Evolutionary conservation across 2,888 invertebrate genomes (phyloP), one percentile per base, ranked within the genome.

Genomic region (Tetrapedia diversipes): DNA sequence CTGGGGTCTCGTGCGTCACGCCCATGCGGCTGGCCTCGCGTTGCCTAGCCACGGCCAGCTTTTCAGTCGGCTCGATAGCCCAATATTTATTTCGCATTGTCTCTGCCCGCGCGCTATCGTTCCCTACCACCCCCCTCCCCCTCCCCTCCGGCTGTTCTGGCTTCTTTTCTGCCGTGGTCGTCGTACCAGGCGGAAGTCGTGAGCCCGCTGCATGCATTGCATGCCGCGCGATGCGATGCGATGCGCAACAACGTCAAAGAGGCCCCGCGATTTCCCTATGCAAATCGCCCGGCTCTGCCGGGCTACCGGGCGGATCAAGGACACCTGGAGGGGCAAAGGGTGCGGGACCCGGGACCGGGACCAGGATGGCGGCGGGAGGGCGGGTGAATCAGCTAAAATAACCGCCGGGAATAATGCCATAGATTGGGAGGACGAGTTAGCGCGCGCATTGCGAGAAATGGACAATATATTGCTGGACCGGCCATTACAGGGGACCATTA

Each of bases 401-500:
- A 90, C 89, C 87, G 85, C 80, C 84, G 85, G 85, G 87, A 89
- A 85, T 89, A 89, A 89, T 88, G 87, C 73, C 81, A 79, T 83
- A 85, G 86, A 86, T 86, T 86, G 87, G 87, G 84, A 71, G 85
- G 85, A 80, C 81, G 85, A 87, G 87, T 86, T 86, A 87, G 86
- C 86, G 80, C 76, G 84, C 66, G 86, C 87, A 85, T 86, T 87
- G 87, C 88, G 88, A 88, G 89, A 89, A 90, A 89, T 87, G 87
- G 88, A 89, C 89, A 88, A 91, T 91, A 89, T 89, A 90, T 91
- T 87, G 90, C 87, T 84, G 88, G 86, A 76, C 68, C 82, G 85
- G 87, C 91, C 91, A 91, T 91, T 91, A 91, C 88, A 85, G 85
- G 80, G 87, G 88, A 86, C 90, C 91, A 91, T 91, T 91, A 91